phyloP scores from a whole-genome alignment of 2,113 vertebrate genomes.

The Otolemur garnettii region DNA sequence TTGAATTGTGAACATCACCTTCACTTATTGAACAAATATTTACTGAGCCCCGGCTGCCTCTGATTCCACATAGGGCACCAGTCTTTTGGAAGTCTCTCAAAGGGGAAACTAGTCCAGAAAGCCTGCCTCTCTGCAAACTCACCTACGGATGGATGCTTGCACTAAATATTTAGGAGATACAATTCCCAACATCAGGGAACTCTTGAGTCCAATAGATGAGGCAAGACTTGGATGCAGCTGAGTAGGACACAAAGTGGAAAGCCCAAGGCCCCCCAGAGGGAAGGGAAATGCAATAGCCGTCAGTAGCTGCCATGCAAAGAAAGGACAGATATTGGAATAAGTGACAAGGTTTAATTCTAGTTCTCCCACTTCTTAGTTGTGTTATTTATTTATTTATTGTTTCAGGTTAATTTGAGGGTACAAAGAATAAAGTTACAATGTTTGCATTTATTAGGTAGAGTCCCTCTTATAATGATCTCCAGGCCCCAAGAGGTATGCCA shows the following conservation, averaged over 20 bases:
- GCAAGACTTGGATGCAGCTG: neutral
- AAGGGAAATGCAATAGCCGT: neutral
- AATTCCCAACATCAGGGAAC: neutral
- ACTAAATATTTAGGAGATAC: neutral
- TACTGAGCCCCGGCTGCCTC: neutral
- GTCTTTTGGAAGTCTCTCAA: slow-evolving; percentile 42
- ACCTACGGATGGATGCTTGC: neutral
- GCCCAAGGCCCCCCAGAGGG: neutral
- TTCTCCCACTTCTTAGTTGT: neutral
- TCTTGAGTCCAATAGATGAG: neutral
- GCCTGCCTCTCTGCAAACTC: neutral
- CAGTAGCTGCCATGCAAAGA: neutral
- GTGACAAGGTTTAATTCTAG: neutral
- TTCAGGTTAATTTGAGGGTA: too few relatives aligned
- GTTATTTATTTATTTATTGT: too few relatives aligned
- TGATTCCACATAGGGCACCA: neutral
- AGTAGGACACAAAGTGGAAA: neutral
- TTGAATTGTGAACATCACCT: neutral
- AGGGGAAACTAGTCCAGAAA: neutral
- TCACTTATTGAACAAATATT: slow-evolving; percentile 17
- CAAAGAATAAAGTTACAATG: too few relatives aligned
- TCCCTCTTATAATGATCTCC: too few relatives aligned
- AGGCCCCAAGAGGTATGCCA: too few relatives aligned
- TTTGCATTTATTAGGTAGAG: too few relatives aligned
- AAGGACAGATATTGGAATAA: neutral